Conservation (phyloP, 2,113 vertebrate genomes). For the Megalops atlanticus region DNA sequence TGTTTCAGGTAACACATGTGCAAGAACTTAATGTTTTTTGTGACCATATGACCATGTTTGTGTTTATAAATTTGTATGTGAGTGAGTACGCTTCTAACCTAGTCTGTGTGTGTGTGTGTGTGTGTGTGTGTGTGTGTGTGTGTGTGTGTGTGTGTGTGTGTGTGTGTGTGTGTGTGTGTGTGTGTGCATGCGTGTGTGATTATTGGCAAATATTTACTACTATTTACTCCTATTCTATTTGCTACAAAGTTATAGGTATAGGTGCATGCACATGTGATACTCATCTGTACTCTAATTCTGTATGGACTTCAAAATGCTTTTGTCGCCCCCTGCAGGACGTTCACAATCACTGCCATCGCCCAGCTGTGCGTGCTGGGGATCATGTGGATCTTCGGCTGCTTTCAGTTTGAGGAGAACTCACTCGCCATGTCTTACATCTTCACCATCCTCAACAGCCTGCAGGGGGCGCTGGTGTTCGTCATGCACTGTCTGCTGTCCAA, state of each 20-base stretch:
- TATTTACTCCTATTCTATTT: too few species aligned
- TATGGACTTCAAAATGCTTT: not conserved
- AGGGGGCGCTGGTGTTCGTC: slow-evolving; percentile 79
- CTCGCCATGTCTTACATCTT: slow-evolving; percentile 69
- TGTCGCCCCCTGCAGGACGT: slow-evolving; percentile 60
- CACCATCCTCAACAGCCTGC: slow-evolving; percentile 80
- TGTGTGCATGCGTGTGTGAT: too few species aligned
- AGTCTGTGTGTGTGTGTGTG: not conserved
- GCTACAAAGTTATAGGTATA: too few species aligned
- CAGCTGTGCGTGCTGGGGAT: slow-evolving; percentile 82
- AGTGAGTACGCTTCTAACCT: too few species aligned
- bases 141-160: not conserved
- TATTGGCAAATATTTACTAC: too few species aligned
- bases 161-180: not conserved
- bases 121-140: not conserved
- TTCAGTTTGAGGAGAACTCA: slow-evolving; percentile 63
- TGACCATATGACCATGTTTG: not conserved
- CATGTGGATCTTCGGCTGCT: slow-evolving; percentile 83
- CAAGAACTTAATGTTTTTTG: too few species aligned
- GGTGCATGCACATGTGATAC: not conserved
- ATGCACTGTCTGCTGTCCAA: slow-evolving; percentile 83
- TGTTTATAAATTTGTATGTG: not conserved
- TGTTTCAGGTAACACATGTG: too few species aligned
- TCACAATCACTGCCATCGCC: slow-evolving; percentile 80
- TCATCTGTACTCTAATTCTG: not conserved